phyloP scores from a whole-genome alignment of 2,113 vertebrate genomes.

The Varanus komodoensis region DNA sequence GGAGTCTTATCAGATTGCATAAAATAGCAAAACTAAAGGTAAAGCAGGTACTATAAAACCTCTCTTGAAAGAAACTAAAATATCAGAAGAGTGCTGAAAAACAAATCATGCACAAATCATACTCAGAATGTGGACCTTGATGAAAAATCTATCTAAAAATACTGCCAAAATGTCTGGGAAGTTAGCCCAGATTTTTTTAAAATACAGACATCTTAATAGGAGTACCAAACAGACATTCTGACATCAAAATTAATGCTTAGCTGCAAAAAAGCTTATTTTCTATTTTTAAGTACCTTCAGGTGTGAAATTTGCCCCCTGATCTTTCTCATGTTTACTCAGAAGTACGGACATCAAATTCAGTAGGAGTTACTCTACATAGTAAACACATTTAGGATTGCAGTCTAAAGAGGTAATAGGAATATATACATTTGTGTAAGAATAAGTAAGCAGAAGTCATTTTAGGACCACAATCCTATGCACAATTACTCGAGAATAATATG shows the following conservation, averaged over 20 bases:
- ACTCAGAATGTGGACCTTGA: conserved; percentile 45
- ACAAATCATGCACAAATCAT: rapidly evolving
- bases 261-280: conserved; percentile 43
- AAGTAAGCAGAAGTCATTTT: background rate
- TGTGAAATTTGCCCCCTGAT: conserved; percentile 30
- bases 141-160: background rate
- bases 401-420: background rate
- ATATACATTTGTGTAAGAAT: too few species aligned
- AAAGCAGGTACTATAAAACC: background rate
- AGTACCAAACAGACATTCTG: conserved; percentile 48
- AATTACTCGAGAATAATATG: background rate
- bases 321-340: background rate
- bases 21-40: background rate
- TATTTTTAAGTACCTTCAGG: conserved; percentile 39
- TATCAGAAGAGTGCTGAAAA: background rate
- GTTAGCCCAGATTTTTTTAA: conserved; percentile 55
- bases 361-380: background rate
- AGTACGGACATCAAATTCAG: background rate
- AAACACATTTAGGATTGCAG: background rate
- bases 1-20: background rate
- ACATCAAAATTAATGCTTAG: conserved; percentile 48
- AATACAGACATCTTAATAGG: conserved; percentile 19
- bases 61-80: background rate
- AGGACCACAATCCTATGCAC: background rate
- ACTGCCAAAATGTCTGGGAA: conserved; percentile 47